These are phyloP conservation scores for Phoxinus dragarum DNA, from an alignment of 2,797 vertebrate species.

Conservation along the genomic window DNA sequence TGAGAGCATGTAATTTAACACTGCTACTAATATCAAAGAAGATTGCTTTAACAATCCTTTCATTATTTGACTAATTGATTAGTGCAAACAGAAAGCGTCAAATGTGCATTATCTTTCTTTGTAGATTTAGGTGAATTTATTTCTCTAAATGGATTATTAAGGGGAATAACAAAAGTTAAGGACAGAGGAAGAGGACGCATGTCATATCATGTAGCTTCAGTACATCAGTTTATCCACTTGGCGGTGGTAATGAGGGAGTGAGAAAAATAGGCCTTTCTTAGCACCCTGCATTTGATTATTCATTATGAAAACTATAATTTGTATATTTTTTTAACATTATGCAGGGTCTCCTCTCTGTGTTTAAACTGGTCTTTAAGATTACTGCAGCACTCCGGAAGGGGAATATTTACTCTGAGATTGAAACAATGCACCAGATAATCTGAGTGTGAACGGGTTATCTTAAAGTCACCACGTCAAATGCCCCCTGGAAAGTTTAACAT, in stretches of 20 bases:
- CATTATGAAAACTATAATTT: neutral
- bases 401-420: slow-evolving; percentile 1
- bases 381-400: neutral
- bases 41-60: neutral
- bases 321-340: neutral
- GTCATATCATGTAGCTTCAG: neutral
- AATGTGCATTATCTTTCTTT: neutral
- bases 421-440: slow-evolving; percentile 35
- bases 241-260: slow-evolving; percentile 33
- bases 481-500: slow-evolving; percentile 17
- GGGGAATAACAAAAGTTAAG: neutral
- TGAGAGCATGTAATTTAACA: slow-evolving; percentile 24
- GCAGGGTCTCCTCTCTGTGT: neutral
- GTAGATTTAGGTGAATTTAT: neutral
- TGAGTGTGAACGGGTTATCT: slow-evolving; percentile 35
- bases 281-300: neutral
- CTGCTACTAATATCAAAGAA: neutral
- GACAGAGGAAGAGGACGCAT: neutral
- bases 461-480: slow-evolving; percentile 21
- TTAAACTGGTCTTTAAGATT: neutral
- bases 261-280: neutral
- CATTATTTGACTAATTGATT: neutral
- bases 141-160: neutral
- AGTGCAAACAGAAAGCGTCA: neutral
- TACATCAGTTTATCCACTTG: slow-evolving; percentile 24